A percentile compares a stretch with the other conserved stretches of the same genome.
phyloP scores from a whole-genome alignment of 2,888 invertebrate genomes.

The Hedya salicella region DNA sequence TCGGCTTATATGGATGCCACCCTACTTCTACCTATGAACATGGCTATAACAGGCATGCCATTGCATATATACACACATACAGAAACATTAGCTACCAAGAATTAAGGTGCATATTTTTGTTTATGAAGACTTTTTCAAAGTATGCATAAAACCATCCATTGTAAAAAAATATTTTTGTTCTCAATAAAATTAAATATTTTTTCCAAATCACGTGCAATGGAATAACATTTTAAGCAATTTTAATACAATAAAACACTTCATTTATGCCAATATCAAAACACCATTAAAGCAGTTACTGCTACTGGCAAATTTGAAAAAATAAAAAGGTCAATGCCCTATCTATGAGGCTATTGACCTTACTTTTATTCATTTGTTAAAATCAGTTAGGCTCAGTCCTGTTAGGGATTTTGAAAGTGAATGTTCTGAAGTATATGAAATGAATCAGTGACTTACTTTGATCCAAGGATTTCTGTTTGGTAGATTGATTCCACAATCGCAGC shows the following conservation, averaged over 20 bases:
- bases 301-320: slow-evolving; percentile 66
- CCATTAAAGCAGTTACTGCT: neutral
- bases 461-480: slow-evolving; percentile 93
- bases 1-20: no score
- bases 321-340: slow-evolving; percentile 76
- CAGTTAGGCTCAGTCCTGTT: slow-evolving; percentile 65
- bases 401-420: slow-evolving; percentile 55
- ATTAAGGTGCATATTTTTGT: no score
- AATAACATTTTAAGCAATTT: no score
- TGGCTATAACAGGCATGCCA: no score
- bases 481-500: slow-evolving; percentile 94
- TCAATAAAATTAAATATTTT: no score
- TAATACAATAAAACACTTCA: neutral
- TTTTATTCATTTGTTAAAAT: slow-evolving; percentile 71
- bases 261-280: neutral
- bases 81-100: no score
- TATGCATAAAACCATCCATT: no score
- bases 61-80: no score
- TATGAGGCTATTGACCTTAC: slow-evolving; percentile 73
- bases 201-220: no score
- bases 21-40: no score
- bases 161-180: no score
- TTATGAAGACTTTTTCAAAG: no score
- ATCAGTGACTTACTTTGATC: slow-evolving; percentile 87
- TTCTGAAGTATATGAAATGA: slow-evolving; percentile 6